These are phyloP conservation scores for Silurus glanis DNA, from an alignment of 2,113 vertebrate genomes.

Conservation along the genomic window DNA sequence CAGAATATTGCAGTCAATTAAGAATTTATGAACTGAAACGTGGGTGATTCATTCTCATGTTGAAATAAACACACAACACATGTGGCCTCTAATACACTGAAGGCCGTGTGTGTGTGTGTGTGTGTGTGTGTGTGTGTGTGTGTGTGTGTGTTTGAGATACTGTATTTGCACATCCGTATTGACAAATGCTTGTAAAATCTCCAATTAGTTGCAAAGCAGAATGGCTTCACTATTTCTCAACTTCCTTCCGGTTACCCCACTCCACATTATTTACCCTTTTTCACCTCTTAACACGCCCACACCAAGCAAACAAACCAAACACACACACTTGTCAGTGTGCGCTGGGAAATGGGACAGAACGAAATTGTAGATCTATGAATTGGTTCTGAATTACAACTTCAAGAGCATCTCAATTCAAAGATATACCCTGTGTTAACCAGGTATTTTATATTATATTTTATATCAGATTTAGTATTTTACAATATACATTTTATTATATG, in stretches of 20 bases:
- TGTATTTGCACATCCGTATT: background rate
- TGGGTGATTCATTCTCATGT: background rate
- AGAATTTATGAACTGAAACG: background rate
- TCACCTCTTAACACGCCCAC: background rate
- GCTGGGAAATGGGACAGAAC: background rate
- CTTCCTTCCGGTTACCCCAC: background rate
- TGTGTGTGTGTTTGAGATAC: background rate
- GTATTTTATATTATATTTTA: background rate
- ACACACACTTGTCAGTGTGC: background rate
- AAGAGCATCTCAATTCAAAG: background rate
- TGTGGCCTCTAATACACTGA: background rate
- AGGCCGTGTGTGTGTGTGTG: background rate
- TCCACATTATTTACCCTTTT: background rate
- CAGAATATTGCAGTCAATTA: too few species aligned
- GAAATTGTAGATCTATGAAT: background rate
- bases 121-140: background rate
- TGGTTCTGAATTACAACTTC: background rate
- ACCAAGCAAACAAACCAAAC: too few species aligned
- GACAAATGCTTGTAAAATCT: background rate
- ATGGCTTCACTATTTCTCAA: background rate
- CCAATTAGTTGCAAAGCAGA: background rate
- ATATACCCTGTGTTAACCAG: background rate
- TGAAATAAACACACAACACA: background rate
- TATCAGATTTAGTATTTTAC: background rate
- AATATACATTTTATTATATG: background rate